These are phyloP conservation scores for Heliconius himera DNA, from an alignment of 1,140 invertebrate species.

Conservation along the genomic window DNA sequence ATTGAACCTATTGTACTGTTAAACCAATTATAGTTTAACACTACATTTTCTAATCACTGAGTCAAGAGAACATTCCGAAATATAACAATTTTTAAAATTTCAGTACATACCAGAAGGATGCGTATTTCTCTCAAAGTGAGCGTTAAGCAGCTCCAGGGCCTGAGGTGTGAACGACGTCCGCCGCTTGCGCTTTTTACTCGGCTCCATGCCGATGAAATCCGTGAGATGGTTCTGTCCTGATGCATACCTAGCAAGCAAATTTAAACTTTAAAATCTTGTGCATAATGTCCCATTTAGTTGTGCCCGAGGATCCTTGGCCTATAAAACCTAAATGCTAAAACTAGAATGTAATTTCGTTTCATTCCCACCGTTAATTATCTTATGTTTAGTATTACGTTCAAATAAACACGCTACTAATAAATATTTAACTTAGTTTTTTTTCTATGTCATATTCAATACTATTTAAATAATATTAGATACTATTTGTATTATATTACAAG, in stretches of 20 bases:
- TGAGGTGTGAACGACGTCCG: conserved; percentile 98
- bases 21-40: no score
- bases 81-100: background rate
- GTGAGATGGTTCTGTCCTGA: conserved; percentile 95
- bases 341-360: conserved; percentile 13
- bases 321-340: background rate
- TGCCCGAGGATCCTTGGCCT: background rate
- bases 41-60: no score
- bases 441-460: background rate
- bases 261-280: conserved; percentile 2
- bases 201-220: conserved; percentile 97
- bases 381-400: background rate
- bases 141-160: conserved; percentile 96
- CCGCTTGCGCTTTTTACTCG: conserved; percentile 97
- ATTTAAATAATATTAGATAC: background rate
- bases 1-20: no score
- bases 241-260: conserved; percentile 86
- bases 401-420: background rate
- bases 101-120: conserved; percentile 94
- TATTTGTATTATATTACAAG: background rate
- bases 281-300: background rate
- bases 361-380: conserved; percentile 19
- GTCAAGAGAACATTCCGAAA: no score
- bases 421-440: background rate
- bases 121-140: conserved; percentile 97